Evolutionary conservation across 1,140 invertebrate species (phyloP), one percentile per base, ranked within the genome.

Genomic region (Diorhabda carinulata): DNA sequence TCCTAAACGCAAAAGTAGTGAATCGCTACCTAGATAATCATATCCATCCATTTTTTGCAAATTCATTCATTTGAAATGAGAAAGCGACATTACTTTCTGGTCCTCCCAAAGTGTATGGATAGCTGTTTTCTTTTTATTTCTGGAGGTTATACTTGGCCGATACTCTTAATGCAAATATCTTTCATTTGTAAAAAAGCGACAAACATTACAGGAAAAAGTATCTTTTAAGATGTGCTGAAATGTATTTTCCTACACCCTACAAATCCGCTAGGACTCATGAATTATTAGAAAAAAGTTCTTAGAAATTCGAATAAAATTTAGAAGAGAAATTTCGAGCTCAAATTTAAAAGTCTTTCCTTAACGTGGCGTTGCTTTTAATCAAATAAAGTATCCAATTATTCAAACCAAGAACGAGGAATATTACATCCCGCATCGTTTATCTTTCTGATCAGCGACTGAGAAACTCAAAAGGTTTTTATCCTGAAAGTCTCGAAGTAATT

Each of bases 261-360:
- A 52, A 52, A 52, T 52, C n/a, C n/a, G 47, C n/a, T 52, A n/a
- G n/a, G 47, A 52, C n/a, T 8, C 47, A 8, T 52, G 47, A 52
- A 52, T 52, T 52, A 52, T 8, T 52, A 52, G 47, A n/a, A 52
- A n/a, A 52, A 52, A n/a, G 47, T 52, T n/a, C n/a, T 52, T 8
- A n/a, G n/a, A 52, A 52, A 52, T 52, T 52, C n/a, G n/a, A 52
- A 52, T 52, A 52, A 52, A 52, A 52, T n/a, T 52, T n/a, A 52
- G n/a, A 25, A 52, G 47, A n/a, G n/a, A 52, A 52, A 52, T 52
- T n/a, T 52, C 47, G 6, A 52, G 47, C 47, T 6, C 47, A n/a
- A 52, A 52, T 52, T 52, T 52, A 52, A 52, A 52, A 52, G 47
- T 52, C 47, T 52, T n/a, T 52, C 47, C 47, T 52, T n/a, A n/a